Percentiles rank a stretch among this genome's conserved stretches.
These are phyloP conservation scores for Balanococcus diminutus DNA, from an alignment of 2,888 invertebrate genomes.

Conservation along the genomic window DNA sequence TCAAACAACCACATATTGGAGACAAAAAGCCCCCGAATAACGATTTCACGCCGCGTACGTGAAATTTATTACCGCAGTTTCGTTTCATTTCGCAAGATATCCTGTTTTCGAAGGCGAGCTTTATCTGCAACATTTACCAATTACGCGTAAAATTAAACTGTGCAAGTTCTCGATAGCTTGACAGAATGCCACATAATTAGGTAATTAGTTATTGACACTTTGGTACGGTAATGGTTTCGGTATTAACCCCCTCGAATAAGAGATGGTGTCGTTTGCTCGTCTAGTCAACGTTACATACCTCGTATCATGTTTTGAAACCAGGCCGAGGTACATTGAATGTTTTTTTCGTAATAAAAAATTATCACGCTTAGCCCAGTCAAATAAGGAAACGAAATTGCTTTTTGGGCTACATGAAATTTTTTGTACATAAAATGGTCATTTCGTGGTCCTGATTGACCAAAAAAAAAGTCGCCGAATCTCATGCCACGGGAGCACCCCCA, in stretches of 20 bases:
- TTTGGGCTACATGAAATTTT: too few species aligned
- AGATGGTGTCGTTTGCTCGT: too few species aligned
- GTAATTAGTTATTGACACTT: conserved; percentile 31
- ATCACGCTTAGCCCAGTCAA: too few species aligned
- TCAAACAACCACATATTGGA: not conserved
- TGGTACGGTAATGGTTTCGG: not conserved
- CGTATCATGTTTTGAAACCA: too few species aligned
- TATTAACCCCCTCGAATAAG: not conserved
- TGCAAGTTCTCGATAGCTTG: conserved; percentile 20
- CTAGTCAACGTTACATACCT: too few species aligned
- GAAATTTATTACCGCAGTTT: not conserved
- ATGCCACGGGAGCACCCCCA: too few species aligned
- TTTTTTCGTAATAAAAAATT: too few species aligned
- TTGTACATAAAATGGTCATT: too few species aligned
- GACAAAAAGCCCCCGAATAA: not conserved
- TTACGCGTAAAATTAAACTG: conserved; percentile 34
- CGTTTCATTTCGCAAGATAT: not conserved
- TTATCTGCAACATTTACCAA: conserved; percentile 20
- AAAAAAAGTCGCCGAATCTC: too few species aligned
- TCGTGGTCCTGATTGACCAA: too few species aligned
- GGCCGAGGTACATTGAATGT: too few species aligned
- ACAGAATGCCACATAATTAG: conserved; percentile 22
- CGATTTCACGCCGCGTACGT: not conserved
- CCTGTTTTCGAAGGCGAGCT: conserved; percentile 4
- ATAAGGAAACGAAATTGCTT: too few species aligned